Conservation (phyloP, 2,113 vertebrate genomes). For the Meriones unguiculatus region DNA sequence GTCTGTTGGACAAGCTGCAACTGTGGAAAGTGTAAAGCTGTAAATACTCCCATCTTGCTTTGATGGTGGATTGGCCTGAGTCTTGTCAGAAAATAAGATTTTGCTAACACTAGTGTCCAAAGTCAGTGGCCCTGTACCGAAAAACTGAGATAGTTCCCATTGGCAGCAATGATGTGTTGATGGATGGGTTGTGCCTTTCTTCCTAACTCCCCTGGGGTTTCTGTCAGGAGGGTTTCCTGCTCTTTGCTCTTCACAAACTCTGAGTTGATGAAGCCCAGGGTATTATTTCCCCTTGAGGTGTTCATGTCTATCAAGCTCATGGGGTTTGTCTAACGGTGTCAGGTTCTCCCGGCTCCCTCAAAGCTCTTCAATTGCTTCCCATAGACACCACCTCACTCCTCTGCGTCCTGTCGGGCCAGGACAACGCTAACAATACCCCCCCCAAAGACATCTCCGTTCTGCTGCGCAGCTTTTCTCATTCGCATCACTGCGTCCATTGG, state of each 20-base stretch:
- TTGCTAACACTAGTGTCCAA: background rate
- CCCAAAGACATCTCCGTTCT: background rate
- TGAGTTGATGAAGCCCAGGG: background rate
- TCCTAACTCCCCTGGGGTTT: background rate
- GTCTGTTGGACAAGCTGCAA: background rate
- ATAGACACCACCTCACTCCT: background rate
- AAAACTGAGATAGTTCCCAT: background rate
- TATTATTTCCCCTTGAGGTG: background rate
- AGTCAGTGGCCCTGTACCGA: background rate
- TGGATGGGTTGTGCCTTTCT: background rate
- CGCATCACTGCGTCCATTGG: background rate
- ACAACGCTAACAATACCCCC: background rate
- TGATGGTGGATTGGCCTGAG: constrained; percentile 4
- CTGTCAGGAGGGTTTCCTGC: background rate
- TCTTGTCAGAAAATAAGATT: constrained; percentile 27
- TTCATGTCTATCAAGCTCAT: background rate
- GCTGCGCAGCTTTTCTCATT: background rate
- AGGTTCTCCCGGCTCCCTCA: background rate
- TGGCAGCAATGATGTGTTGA: background rate
- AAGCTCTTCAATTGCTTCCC: background rate
- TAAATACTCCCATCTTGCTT: background rate
- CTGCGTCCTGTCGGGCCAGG: background rate
- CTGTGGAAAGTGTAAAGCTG: background rate
- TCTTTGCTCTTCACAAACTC: background rate
- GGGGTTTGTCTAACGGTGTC: background rate